Conservation (phyloP, 2,888 invertebrate species). For the Drosophila trichaetosa region DNA sequence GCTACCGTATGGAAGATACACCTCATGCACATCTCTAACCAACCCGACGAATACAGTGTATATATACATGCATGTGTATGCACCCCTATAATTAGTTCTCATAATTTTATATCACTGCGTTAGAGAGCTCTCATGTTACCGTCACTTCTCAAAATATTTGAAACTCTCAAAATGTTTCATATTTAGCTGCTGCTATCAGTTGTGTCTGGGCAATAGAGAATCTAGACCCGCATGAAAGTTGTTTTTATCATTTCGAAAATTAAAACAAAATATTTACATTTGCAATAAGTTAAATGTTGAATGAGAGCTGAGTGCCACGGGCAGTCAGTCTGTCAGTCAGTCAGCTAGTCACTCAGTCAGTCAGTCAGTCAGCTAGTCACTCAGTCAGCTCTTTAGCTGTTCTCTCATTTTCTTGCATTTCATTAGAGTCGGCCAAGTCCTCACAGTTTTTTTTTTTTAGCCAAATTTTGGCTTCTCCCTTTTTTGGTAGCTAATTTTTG, state of each 20-base stretch:
- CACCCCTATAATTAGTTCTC: slow-evolving; percentile 76
- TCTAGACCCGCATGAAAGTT: slow-evolving; percentile 64
- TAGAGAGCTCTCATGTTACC: slow-evolving; percentile 46
- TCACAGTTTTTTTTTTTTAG: slow-evolving; percentile 8
- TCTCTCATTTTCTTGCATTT: slow-evolving; percentile 38
- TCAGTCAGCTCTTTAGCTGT: slow-evolving; percentile 13
- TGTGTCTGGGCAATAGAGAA: slow-evolving; percentile 6
- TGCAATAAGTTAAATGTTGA: slow-evolving; percentile 64
- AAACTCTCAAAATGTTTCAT: slow-evolving; percentile 36
- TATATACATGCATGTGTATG: slow-evolving; percentile 12
- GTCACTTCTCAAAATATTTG: slow-evolving; percentile 35
- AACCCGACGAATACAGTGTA: slow-evolving; percentile 2
- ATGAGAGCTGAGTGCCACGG: slow-evolving; percentile 37
- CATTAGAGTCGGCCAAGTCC: slow-evolving; percentile 33
- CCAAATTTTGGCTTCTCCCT: slow-evolving; percentile 40
- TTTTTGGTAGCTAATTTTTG: slow-evolving; percentile 60
- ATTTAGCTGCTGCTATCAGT: slow-evolving; percentile 17
- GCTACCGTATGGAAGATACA: slow-evolving; percentile 44
- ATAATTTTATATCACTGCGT: slow-evolving; percentile 74
- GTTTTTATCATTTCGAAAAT: slow-evolving; percentile 64
- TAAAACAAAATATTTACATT: slow-evolving; percentile 80
- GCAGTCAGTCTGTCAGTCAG: slow-evolving; percentile 13
- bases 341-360: slow-evolving; percentile 1
- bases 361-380: slow-evolving; percentile 1
- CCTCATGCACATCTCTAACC: slow-evolving; percentile 43